Evolutionary conservation across 2,888 invertebrate genomes (phyloP).

Genomic region (Eueremaeus valkanovi): DNA sequence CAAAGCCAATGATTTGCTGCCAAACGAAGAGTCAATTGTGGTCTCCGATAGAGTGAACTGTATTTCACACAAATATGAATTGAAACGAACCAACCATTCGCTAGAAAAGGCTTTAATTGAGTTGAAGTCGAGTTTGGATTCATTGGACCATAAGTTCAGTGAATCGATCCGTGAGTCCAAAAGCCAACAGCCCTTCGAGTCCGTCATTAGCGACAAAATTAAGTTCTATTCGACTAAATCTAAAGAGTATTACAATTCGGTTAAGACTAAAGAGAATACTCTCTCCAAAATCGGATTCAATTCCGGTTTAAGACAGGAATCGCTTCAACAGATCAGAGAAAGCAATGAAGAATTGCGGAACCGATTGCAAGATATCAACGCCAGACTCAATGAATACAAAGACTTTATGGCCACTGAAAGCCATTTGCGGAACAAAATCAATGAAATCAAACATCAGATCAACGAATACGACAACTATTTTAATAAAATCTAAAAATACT

Average conservation of each 20-base stretch:
- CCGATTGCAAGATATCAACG: slow-evolving; percentile 12
- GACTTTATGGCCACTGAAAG: background rate
- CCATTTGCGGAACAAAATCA: background rate
- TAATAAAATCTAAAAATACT: background rate
- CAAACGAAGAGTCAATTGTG: background rate
- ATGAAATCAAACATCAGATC: background rate
- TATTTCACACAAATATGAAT: background rate
- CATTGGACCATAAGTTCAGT: background rate
- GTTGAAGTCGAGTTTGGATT: background rate
- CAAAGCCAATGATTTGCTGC: background rate
- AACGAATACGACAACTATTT: slow-evolving; percentile 22
- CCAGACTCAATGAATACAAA: slow-evolving; percentile 14
- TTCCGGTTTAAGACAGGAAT: background rate
- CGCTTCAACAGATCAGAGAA: background rate
- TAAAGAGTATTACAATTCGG: slow-evolving; percentile 7
- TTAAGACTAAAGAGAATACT: background rate
- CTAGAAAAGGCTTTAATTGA: background rate
- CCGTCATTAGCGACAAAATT: background rate
- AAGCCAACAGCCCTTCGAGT: background rate
- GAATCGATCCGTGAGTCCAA: background rate
- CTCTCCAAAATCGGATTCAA: slow-evolving; percentile 7
- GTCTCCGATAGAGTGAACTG: background rate
- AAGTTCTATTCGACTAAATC: background rate
- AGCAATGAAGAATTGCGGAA: background rate
- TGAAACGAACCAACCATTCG: background rate